Base-by-base conservation (phyloP, 2,113 vertebrate species). In the Grammomys dolichurus region DNA sequence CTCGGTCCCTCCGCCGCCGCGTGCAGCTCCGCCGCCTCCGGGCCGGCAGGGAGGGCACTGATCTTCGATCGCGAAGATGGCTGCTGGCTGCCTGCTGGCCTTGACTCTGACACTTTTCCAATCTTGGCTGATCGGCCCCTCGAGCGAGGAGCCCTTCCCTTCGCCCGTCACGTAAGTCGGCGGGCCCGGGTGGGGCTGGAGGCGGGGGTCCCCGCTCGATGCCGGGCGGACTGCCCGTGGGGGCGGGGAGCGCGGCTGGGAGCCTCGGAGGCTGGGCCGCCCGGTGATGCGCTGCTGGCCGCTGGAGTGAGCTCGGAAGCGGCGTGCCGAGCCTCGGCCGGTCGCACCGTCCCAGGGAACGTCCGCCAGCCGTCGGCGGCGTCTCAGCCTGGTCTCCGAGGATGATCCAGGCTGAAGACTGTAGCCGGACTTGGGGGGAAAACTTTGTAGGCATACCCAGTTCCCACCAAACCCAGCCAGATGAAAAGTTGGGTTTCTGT, bases 141-240 rank as follows among this genome's bases (percentile, higher is more conserved):
- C 98, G 95, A 98, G 99, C 67, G 99, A 99, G 96, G 99, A 99
- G 97, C 98, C 98, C 91, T 99, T 99, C 96, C 99, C 99, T 14
- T 98, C 99, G 13, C 98, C 99, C 94, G 98, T 98, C 98, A 99
- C 99, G 99, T 99, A 98, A 99, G 99, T 99, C 98, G 40, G 40
- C 43, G 91, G 91, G 89, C 73, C 60, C 36, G 26, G 40, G 54
- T 19, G 77, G 36, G 26, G 89, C 36, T 58, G 24, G 0, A 69
- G 78, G 76, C 17, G 70, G 16, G 63, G 56, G 13, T 87, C 84
- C 63, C 87, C 0, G 73, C 12, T 76, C 19, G 36, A 0, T 51
- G 67, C 31, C 43, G 46, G 51, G 58, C 58, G 91, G 93, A 95
- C 82, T 31, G 92, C 77, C 26, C 75, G 19, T 54, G 81, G 84